A percentile compares a stretch with the other conserved stretches of the same genome.
Evolutionary conservation across 1,140 invertebrate genomes (phyloP).

Genomic region (Phortica variegata): DNA sequence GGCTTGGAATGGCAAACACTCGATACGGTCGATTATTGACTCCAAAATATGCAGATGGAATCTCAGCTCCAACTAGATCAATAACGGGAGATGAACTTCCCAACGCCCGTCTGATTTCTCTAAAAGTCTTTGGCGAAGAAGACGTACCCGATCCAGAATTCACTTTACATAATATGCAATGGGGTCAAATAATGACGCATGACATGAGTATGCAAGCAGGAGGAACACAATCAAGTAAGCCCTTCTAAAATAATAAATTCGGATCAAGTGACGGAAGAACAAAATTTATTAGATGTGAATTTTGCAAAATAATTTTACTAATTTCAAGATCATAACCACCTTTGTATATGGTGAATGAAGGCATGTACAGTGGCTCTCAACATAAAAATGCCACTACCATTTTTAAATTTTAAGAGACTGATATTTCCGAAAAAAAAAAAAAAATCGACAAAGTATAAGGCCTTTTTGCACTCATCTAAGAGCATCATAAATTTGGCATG

Average conservation of each 20-base stretch:
- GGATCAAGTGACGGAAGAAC: no score
- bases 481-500: no score
- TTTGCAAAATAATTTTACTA: no score
- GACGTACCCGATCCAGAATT: conserved; percentile 70
- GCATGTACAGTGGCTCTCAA: no score
- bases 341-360: no score
- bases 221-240: conserved; percentile 72
- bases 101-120: conserved; percentile 68
- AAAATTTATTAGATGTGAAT: no score
- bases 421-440: no score
- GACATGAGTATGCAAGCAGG: conserved; percentile 79
- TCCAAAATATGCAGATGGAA: conserved; percentile 77
- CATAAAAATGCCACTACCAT: no score
- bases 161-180: conserved; percentile 80
- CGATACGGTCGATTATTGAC: conserved; percentile 75
- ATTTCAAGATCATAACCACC: no score
- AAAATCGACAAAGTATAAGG: no score
- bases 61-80: conserved; percentile 66
- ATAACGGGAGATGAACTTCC: conserved; percentile 68
- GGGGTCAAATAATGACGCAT: conserved; percentile 85
- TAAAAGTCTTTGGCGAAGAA: conserved; percentile 66
- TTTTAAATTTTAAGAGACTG: no score
- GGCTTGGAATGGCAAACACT: conserved; percentile 70
- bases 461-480: no score
- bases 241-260: neutral